Percentiles rank a stretch among this genome's conserved stretches.
These are phyloP conservation scores for Aotus griseimembra DNA, from an alignment of 2,797 vertebrate genomes.

Conservation along the genomic window DNA sequence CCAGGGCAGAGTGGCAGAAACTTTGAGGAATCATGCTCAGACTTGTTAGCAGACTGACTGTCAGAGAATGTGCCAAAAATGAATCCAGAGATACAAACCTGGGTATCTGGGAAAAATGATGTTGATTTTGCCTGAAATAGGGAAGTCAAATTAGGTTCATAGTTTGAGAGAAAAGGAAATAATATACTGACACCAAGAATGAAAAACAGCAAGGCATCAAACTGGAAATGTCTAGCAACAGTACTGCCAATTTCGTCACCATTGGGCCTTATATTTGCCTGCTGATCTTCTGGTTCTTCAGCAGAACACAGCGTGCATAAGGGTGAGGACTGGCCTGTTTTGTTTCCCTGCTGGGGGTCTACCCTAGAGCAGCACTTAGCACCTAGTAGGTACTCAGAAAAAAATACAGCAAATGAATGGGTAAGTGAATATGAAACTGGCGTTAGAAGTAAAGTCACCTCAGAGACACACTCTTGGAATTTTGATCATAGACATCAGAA, in stretches of 20 bases:
- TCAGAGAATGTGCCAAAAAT: neutral
- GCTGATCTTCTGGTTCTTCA: neutral
- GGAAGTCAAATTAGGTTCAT: neutral
- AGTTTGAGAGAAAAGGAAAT: neutral
- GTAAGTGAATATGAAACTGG: neutral
- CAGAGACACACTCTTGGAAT: neutral
- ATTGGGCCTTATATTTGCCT: neutral
- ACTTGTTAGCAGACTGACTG: neutral
- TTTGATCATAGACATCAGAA: neutral
- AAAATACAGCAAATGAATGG: neutral
- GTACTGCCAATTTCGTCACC: fast-evolving
- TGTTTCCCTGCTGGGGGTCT: neutral
- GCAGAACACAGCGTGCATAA: neutral
- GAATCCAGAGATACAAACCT: neutral
- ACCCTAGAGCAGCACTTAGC: neutral
- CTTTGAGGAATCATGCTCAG: neutral
- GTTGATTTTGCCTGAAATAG: neutral
- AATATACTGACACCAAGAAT: neutral
- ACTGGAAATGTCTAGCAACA: neutral
- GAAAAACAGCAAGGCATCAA: neutral
- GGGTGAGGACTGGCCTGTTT: neutral
- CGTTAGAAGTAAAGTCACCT: neutral
- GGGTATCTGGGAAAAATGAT: neutral
- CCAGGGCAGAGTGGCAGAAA: neutral
- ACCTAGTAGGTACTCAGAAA: neutral